phyloP scores from a whole-genome alignment of 1,140 invertebrate genomes.

The Schmidtea mediterranea region DNA sequence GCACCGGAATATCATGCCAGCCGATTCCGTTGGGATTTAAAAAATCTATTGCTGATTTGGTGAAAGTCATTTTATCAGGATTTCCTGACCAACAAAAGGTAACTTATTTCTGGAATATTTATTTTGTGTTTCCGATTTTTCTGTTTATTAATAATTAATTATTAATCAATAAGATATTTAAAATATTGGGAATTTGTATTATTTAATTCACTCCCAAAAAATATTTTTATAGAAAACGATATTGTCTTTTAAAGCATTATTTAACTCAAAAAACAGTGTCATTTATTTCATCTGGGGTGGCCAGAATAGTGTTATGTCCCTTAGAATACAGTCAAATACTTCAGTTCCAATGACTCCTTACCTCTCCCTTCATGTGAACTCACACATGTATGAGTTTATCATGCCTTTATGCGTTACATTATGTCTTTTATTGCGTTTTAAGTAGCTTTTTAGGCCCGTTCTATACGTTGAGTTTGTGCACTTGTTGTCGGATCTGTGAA shows the following conservation, averaged over 20 bases:
- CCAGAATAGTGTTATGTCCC: no score
- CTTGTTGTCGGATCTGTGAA: no score
- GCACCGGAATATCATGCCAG: conserved; percentile 34
- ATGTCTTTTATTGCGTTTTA: no score
- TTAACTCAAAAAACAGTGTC: no score
- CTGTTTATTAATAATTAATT: neutral
- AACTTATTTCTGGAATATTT: conserved; percentile 3
- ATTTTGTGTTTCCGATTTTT: neutral
- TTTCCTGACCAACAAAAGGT: conserved; percentile 79
- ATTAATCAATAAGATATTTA: neutral
- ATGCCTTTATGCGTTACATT: no score
- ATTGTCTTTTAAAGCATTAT: neutral
- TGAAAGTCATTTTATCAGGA: conserved; percentile 65
- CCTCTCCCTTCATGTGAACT: no score
- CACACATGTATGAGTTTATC: no score
- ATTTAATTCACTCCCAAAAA: neutral
- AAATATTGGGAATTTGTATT: neutral
- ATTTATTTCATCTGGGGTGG: no score
- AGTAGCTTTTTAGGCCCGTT: no score
- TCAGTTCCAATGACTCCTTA: no score
- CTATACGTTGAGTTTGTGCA: no score
- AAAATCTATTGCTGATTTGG: conserved; percentile 77
- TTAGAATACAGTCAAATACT: no score
- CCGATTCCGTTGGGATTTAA: conserved; percentile 80
- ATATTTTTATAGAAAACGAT: neutral